Percentiles rank a stretch among this genome's conserved stretches.
These are phyloP conservation scores for Tauraco erythrolophus DNA, from an alignment of 2,113 vertebrate species.

Conservation along the genomic window DNA sequence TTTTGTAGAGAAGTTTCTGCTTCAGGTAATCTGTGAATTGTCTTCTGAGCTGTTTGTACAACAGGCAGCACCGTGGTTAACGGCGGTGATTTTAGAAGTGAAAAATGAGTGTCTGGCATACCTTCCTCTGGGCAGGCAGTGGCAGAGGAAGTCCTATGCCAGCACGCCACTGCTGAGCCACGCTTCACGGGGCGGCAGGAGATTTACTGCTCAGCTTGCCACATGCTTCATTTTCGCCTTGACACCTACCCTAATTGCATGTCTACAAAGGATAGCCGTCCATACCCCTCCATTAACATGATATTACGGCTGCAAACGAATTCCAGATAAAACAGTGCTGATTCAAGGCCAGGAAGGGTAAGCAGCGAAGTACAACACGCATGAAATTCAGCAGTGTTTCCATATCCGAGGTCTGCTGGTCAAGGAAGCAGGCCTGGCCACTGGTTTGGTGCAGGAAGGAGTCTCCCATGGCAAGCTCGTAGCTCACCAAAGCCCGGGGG, in stretches of 20 bases:
- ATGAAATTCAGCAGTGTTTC: neutral
- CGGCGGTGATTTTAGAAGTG: neutral
- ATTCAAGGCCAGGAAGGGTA: neutral
- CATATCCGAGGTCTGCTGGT: fast-evolving
- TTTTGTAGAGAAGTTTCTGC: neutral
- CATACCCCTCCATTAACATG: neutral
- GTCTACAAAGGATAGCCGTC: neutral
- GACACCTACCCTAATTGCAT: neutral
- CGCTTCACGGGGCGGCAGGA: neutral
- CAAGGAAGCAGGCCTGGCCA: neutral
- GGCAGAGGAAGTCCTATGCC: neutral
- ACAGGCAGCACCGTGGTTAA: neutral
- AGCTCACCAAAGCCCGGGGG: neutral
- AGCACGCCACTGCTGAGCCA: fast-evolving
- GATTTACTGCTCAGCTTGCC: neutral
- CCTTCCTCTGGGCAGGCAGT: neutral
- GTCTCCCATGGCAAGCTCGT: neutral
- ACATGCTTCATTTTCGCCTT: neutral
- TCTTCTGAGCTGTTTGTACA: neutral
- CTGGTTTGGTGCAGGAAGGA: neutral
- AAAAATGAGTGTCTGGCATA: neutral
- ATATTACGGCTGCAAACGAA: neutral
- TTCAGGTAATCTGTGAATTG: neutral
- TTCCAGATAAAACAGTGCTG: neutral
- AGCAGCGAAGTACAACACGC: neutral